A percentile compares a stretch with the other conserved stretches of the same genome.
phyloP scores from a whole-genome alignment of 2,113 vertebrate species.

The Petrocephalus microphthalmus region DNA sequence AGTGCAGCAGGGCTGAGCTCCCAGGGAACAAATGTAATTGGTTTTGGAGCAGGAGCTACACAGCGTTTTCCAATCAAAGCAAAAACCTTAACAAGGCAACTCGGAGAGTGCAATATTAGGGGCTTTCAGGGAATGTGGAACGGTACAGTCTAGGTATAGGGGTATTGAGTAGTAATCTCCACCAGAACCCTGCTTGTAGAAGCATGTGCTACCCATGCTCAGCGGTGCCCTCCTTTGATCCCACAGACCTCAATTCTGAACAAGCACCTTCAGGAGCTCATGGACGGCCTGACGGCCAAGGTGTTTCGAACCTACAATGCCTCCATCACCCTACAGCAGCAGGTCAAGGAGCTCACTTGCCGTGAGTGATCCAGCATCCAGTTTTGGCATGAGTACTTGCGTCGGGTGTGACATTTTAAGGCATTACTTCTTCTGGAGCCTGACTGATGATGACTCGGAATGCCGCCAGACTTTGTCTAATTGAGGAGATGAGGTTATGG shows the following conservation, averaged over 20 bases:
- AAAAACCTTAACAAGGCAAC: not conserved
- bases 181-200: not conserved
- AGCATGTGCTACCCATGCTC: not conserved
- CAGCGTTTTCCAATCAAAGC: too few relatives aligned
- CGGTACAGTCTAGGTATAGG: not conserved
- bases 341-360: slow-evolving; percentile 78
- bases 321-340: slow-evolving; percentile 79
- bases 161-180: not conserved
- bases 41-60: not conserved
- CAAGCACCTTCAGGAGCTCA: slow-evolving; percentile 84
- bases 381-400: not conserved
- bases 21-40: not conserved
- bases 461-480: not conserved
- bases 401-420: not conserved
- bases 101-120: not conserved
- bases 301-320: slow-evolving; percentile 86
- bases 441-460: not conserved
- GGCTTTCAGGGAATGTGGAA: not conserved
- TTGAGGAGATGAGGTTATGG: not conserved
- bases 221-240: not conserved
- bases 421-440: not conserved
- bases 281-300: slow-evolving; percentile 84
- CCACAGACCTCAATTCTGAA: slow-evolving; percentile 77
- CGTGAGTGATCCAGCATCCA: slow-evolving; percentile 61
- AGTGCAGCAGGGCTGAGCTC: not conserved